Evolutionary conservation across 2,797 vertebrate species (phyloP).

Genomic region (Scomberomorus guttatus): DNA sequence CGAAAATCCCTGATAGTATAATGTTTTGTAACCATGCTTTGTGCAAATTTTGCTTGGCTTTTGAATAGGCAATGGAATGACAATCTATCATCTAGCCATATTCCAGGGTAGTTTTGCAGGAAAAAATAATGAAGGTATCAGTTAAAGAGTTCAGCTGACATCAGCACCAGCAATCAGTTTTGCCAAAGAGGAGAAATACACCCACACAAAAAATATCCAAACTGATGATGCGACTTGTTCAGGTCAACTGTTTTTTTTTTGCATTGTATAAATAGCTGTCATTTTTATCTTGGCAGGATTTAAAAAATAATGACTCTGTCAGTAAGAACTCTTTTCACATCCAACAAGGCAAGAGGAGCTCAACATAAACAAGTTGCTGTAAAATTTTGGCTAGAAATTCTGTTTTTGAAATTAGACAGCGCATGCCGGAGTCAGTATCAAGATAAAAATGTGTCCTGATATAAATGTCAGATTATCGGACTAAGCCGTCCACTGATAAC

Average conservation of each 20-base stretch:
- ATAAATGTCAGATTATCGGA: slow-evolving; percentile 11
- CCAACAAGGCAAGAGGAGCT: neutral
- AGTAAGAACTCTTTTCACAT: slow-evolving; percentile 23
- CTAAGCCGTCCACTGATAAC: neutral
- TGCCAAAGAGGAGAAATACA: neutral
- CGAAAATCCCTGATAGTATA: neutral
- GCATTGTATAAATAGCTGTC: slow-evolving; percentile 9
- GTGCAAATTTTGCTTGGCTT: neutral
- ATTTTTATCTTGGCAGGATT: slow-evolving; percentile 23
- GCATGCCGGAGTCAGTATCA: slow-evolving; percentile 18
- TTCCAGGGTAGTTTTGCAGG: neutral
- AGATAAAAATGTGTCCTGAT: neutral
- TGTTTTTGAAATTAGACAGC: slow-evolving; percentile 5
- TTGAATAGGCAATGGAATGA: neutral
- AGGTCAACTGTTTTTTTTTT: neutral
- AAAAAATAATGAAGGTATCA: neutral
- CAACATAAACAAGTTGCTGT: neutral
- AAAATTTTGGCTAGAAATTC: neutral
- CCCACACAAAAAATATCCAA: neutral
- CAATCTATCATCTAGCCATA: neutral
- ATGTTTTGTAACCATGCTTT: no score
- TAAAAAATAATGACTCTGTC: slow-evolving; percentile 6
- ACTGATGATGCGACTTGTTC: slow-evolving; percentile 9
- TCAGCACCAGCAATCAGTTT: neutral
- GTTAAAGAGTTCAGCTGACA: neutral